Percentiles rank a stretch among this genome's conserved stretches.
Conservation (phyloP, 1,140 invertebrate species). For the Psix sp. region DNA sequence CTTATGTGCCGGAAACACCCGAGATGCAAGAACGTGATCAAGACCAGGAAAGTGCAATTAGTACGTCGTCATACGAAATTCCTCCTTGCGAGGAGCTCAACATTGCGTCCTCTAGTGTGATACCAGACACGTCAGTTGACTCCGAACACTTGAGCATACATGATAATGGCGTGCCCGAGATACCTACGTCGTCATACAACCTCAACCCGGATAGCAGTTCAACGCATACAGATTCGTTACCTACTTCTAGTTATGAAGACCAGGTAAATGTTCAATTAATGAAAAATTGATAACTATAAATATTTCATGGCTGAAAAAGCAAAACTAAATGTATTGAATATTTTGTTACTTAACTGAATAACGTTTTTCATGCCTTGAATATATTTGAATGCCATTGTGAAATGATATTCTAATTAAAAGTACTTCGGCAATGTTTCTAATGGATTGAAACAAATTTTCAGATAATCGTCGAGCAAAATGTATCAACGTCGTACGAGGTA, state of each 20-base stretch:
- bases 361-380: too few species aligned
- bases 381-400: too few species aligned
- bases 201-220: conserved; percentile 73
- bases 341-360: too few species aligned
- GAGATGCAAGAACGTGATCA: conserved; percentile 75
- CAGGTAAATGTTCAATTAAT: conserved; percentile 48
- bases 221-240: conserved; percentile 67
- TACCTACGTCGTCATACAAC: conserved; percentile 73
- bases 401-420: too few species aligned
- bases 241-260: conserved; percentile 72
- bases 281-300: background rate
- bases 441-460: too few species aligned
- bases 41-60: conserved; percentile 75
- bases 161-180: conserved; percentile 73
- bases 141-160: conserved; percentile 71
- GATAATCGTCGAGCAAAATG: conserved; percentile 70
- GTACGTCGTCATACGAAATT: conserved; percentile 75
- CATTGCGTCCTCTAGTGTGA: conserved; percentile 72
- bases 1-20: conserved; percentile 75
- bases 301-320: background rate
- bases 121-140: conserved; percentile 68
- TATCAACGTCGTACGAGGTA: conserved; percentile 72
- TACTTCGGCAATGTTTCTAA: too few species aligned
- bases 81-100: conserved; percentile 74
- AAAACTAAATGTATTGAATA: too few species aligned